Base-by-base conservation (phyloP, 2,113 vertebrate genomes). In the Fregata magnificens region DNA sequence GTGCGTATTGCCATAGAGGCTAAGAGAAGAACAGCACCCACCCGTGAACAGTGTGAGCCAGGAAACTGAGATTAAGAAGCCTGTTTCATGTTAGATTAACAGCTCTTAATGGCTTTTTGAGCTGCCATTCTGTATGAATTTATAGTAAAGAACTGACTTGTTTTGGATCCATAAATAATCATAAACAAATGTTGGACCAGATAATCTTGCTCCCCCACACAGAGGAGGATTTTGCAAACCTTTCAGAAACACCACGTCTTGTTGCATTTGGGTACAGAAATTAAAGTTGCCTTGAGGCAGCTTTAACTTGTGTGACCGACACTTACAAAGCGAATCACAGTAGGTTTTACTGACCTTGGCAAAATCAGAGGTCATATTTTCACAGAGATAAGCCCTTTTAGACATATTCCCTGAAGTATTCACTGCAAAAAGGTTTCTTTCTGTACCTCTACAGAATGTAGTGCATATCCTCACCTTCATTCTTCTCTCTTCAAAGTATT, bases 371-470 rank as follows among this genome's bases (percentile, higher is more conserved):
- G 95, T 95, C 92, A 74, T 94, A 91, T 89, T 92, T 89, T 84
- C 81, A 90, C 91, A 94, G 78, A 86, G 86, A 91, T 74, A 73
- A 94, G 84, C 78, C 86, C 84, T 93, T 92, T 95, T 81, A 93
- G 95, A 85, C 69, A 45, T 94, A 95, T 96, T 97, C 74, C 94
- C 66, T 81, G 93, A 86, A 1, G 16, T 77, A 86, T 91, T 88
- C 85, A 59, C 91, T 70, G 93, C 81, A 96, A 96, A 96, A 98
- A 97, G 84, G 85, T 78, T 91, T 92, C 91, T 96, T 97, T 97
- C 96, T 79, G 29, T 96, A 84, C 70, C 71, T 88, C 82, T 90
- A n/a, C 38, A 66, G 88, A 96, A 95, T 86, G 93, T 89, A 96
- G 93, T 95, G 76, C 56, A 14, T 96, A 84, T 90, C 93, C 91